Evolutionary conservation across 1,140 invertebrate species (phyloP).

Genomic region (Globodera ellingtonae): DNA sequence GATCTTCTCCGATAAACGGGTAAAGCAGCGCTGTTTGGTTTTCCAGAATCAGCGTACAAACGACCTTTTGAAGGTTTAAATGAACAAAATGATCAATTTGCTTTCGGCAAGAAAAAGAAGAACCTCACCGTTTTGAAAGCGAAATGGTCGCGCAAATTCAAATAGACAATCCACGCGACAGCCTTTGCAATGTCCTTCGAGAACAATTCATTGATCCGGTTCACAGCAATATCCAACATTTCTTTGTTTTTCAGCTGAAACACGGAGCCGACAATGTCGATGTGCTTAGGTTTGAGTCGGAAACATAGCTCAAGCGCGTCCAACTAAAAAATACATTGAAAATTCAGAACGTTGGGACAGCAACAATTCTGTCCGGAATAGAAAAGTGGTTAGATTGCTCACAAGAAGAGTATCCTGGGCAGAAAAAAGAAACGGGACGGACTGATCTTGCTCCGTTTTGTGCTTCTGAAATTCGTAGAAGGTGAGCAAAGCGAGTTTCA

Average conservation of each 20-base stretch:
- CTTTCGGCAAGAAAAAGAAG: too few relatives aligned
- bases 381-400: neutral
- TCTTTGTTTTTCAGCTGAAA: constrained; percentile 18
- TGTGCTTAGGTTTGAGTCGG: constrained; percentile 17
- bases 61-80: constrained; percentile 21
- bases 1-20: constrained; percentile 26
- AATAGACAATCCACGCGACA: constrained; percentile 26
- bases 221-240: neutral
- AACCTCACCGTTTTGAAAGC: constrained; percentile 31
- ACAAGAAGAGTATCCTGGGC: neutral
- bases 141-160: constrained; percentile 36
- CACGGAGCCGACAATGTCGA: neutral
- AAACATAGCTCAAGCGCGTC: neutral
- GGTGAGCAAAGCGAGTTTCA: neutral
- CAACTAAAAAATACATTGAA: constrained; percentile 10
- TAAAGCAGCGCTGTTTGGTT: constrained; percentile 18
- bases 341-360: neutral
- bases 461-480: constrained; percentile 27
- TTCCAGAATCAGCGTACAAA: constrained; percentile 28
- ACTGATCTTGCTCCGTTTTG: constrained; percentile 1
- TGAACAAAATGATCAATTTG: neutral
- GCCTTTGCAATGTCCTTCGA: constrained; percentile 27
- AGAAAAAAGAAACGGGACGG: neutral
- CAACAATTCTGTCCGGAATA: too few relatives aligned
- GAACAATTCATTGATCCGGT: constrained; percentile 4